Conservation (phyloP, 1,140 invertebrate genomes). For the Lepidurus couesii region DNA sequence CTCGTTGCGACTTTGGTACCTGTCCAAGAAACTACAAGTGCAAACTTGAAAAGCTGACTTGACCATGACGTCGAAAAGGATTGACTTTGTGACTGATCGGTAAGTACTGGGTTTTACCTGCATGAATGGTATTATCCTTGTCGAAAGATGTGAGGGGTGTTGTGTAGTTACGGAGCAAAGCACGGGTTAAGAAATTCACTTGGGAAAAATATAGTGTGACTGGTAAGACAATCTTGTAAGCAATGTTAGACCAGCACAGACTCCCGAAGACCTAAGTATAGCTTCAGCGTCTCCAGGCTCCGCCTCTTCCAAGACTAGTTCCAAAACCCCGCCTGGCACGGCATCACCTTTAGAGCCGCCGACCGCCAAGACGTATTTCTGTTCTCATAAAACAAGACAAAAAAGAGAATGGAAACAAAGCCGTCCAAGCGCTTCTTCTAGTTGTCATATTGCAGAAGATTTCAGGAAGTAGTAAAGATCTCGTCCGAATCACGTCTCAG, state of each 20-base stretch:
- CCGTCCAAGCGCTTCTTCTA: background rate
- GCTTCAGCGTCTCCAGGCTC: background rate
- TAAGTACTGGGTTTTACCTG: too few relatives aligned
- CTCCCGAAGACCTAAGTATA: slow-evolving; percentile 18
- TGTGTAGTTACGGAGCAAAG: background rate
- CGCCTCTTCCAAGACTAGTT: background rate
- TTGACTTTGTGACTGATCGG: too few relatives aligned
- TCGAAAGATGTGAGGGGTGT: too few relatives aligned
- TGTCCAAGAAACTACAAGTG: background rate
- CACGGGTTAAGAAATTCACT: background rate
- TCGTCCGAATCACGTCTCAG: background rate
- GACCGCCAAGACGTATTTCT: background rate
- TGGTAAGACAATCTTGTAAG: background rate
- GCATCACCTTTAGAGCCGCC: background rate
- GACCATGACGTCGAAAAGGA: too few relatives aligned
- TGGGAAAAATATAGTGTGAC: background rate
- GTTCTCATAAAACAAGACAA: background rate
- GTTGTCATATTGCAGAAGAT: background rate
- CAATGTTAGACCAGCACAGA: slow-evolving; percentile 1
- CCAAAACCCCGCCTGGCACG: background rate
- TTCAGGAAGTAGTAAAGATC: background rate
- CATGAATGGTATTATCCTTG: too few relatives aligned
- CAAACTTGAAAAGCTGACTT: too few relatives aligned
- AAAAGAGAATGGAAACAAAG: background rate
- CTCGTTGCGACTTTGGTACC: background rate